Base-by-base conservation (phyloP, 2,888 invertebrate species). In the Euphydryas editha region DNA sequence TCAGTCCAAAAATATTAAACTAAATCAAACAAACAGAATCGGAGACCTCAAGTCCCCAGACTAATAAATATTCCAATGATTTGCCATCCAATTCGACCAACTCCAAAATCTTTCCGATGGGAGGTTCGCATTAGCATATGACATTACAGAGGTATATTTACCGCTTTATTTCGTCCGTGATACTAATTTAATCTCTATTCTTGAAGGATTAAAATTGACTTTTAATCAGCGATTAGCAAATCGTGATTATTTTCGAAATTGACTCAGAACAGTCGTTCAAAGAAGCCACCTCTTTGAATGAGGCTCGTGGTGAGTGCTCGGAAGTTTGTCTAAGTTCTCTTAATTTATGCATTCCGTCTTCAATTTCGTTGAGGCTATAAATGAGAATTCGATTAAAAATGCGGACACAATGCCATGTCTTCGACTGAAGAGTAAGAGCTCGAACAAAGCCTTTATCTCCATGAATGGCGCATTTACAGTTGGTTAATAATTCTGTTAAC, bases 61-160 rank as follows among this genome's bases (percentile, higher is more conserved):
- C 88, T 87, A 87, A 88, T 89, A 90, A 88, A 90, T 90, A 90
- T 88, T 87, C 90, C 87, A 86, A 87, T 87, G 87, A 88, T 84
- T 87, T 83, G 81, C 81, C 83, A 85, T 86, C 86, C 89, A 86
- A 88, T 88, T 86, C 87, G 81, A 77, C 78, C 76, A 81, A 80
- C 81, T 81, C 80, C 80, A 75, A 81, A 89, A 89, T 90, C 87
- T 87, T 88, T 86, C 89, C 88, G 79, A 85, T 81, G 89, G 90
- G 89, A 87, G 49, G 24, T 75, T 78, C 78, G 76, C 78, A 89
- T 90, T 89, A 86, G 84, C 90, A 90, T 90, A 88, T 78, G 78
- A 75, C 79, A 74, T 75, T 69, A 71, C 75, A 78, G 79, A 82
- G 59, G 77, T 78, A 74, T 73, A 47, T 63, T 70, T 68, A 70